phyloP scores from a whole-genome alignment of 2,888 invertebrate genomes.

The Drosophila nigricruria region DNA sequence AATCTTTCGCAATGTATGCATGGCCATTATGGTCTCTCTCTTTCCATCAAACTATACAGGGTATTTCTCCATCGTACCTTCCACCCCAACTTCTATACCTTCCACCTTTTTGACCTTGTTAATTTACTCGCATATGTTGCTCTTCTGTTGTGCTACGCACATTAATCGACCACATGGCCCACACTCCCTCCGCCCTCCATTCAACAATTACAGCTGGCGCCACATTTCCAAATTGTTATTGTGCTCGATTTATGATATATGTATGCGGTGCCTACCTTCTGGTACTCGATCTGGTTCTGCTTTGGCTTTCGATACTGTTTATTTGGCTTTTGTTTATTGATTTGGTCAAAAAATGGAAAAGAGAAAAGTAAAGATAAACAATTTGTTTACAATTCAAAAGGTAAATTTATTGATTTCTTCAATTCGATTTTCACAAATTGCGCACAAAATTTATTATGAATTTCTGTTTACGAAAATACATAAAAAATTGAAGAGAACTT shows the following conservation, averaged over 20 bases:
- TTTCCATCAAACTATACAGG: neutral
- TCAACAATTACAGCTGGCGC: constrained; percentile 45
- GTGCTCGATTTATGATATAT: constrained; percentile 40
- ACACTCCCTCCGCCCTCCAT: neutral
- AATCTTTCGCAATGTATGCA: too few species aligned
- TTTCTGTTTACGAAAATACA: neutral
- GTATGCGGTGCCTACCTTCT: constrained; percentile 26
- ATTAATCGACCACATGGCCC: constrained; percentile 51
- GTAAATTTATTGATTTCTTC: constrained; percentile 49
- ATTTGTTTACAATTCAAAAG: constrained; percentile 38
- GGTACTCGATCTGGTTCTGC: constrained; percentile 14
- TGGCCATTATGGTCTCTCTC: too few species aligned
- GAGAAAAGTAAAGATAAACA: neutral
- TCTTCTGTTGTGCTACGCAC: constrained; percentile 13
- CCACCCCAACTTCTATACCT: neutral
- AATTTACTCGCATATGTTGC: constrained; percentile 5
- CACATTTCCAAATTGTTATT: constrained; percentile 30
- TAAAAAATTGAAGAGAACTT: neutral
- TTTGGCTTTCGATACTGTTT: constrained; percentile 10
- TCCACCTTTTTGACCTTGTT: constrained; percentile 31
- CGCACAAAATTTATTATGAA: constrained; percentile 29
- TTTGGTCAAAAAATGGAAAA: constrained; percentile 10
- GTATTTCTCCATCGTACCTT: neutral
- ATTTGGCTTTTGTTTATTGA: constrained; percentile 34
- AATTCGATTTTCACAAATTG: constrained; percentile 31